phyloP scores from a whole-genome alignment of 1,140 invertebrate species.

The Nasonia giraulti region DNA sequence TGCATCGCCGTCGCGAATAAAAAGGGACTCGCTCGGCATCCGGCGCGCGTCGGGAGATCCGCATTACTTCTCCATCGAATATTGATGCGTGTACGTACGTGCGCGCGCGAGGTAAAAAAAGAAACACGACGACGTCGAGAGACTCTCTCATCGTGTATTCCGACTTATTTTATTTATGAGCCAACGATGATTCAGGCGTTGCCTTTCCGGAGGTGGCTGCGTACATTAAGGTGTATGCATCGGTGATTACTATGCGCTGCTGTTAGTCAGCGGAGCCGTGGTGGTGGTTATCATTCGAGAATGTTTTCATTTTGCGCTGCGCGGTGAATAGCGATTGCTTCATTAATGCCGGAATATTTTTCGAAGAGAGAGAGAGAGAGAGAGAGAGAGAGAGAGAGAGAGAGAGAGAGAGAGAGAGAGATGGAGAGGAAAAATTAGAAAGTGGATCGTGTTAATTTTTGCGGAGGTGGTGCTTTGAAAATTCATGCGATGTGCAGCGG shows the following conservation, averaged over 20 bases:
- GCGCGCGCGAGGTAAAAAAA: background rate
- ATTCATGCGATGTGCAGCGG: no score
- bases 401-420: no score
- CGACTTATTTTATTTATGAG: constrained; percentile 1
- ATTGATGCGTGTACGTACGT: background rate
- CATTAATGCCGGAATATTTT: background rate
- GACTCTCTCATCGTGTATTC: background rate
- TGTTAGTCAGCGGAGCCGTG: background rate
- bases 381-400: no score
- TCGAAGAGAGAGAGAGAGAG: background rate
- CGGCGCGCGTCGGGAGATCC: background rate
- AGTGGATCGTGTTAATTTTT: no score
- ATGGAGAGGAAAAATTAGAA: no score
- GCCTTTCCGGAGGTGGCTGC: background rate
- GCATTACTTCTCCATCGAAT: background rate
- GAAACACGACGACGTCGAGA: background rate
- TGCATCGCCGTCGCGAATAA: background rate
- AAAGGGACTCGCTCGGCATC: background rate
- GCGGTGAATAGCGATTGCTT: constrained; percentile 9
- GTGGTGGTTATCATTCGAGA: background rate
- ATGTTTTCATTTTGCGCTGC: background rate
- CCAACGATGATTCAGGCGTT: background rate
- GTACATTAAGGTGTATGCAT: background rate
- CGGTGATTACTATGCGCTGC: background rate
- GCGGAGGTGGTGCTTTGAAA: no score